Percentiles rank a stretch among this genome's conserved stretches.
phyloP scores from a whole-genome alignment of 2,797 vertebrate species.

The Lacerta agilis region DNA sequence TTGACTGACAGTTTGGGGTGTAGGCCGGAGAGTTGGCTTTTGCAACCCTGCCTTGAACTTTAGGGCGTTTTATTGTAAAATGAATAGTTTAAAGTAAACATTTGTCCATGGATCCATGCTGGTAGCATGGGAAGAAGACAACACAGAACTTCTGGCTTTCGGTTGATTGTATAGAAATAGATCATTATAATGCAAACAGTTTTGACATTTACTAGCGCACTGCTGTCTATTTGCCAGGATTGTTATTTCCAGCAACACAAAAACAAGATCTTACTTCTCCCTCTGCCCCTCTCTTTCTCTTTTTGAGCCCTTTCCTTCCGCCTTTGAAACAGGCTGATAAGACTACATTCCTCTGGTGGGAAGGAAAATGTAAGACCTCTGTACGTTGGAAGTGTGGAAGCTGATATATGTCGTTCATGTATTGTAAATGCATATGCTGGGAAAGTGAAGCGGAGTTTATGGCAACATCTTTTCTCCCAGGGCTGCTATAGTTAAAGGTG shows the following conservation, averaged over 20 bases:
- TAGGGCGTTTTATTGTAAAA: constrained; percentile 17
- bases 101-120: neutral
- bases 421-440: constrained; percentile 50
- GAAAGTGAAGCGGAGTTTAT: constrained; percentile 65
- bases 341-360: neutral
- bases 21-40: neutral
- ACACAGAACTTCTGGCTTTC: neutral
- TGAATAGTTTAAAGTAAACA: neutral
- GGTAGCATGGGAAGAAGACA: constrained; percentile 3
- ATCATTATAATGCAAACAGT: neutral
- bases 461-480: neutral
- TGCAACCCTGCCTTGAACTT: neutral
- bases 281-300: constrained; percentile 41
- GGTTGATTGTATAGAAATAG: neutral
- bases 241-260: constrained; percentile 42
- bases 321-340: neutral
- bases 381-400: constrained; percentile 52
- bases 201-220: constrained; percentile 15
- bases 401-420: constrained; percentile 49
- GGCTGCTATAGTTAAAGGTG: constrained; percentile 49
- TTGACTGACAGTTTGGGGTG: neutral
- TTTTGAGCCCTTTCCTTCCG: constrained; percentile 37
- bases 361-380: constrained; percentile 35
- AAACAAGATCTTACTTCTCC: constrained; percentile 47
- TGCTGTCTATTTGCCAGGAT: constrained; percentile 44